These are phyloP conservation scores for Drosophila longiperda DNA, from an alignment of 2,888 invertebrate genomes.

Conservation along the genomic window DNA sequence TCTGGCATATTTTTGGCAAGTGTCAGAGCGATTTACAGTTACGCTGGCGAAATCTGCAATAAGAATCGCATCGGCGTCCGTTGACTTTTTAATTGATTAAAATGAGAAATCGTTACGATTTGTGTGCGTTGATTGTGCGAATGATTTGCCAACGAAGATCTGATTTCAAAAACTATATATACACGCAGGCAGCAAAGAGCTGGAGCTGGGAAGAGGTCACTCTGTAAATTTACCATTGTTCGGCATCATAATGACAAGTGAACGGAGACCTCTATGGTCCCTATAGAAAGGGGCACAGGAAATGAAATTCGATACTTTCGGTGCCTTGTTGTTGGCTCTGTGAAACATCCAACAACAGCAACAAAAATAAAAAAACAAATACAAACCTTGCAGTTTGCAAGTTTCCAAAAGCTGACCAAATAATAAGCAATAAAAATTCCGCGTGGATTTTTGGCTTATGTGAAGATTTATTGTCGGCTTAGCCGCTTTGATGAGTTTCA, in stretches of 20 bases:
- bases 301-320: constrained; percentile 83
- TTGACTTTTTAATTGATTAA: constrained; percentile 84
- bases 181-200: background rate
- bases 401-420: constrained; percentile 52
- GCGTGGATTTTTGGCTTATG: constrained; percentile 64
- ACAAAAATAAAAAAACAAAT: background rate
- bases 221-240: constrained; percentile 79
- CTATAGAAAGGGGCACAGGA: constrained; percentile 69
- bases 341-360: constrained; percentile 12
- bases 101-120: constrained; percentile 84
- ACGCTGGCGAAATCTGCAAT: constrained; percentile 33
- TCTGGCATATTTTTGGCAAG: constrained; percentile 75
- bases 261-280: constrained; percentile 47
- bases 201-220: constrained; percentile 27
- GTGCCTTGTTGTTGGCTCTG: constrained; percentile 42
- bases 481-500: constrained; percentile 65
- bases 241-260: constrained; percentile 75
- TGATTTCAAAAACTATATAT: constrained; percentile 77
- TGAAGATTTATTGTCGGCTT: constrained; percentile 79
- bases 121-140: constrained; percentile 80
- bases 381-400: constrained; percentile 35
- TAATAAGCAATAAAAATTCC: constrained; percentile 80
- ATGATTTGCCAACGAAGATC: constrained; percentile 71
- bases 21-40: constrained; percentile 75
- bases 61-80: constrained; percentile 63